Base-by-base conservation (phyloP, 2,113 vertebrate species). In the Jaculus jaculus region DNA sequence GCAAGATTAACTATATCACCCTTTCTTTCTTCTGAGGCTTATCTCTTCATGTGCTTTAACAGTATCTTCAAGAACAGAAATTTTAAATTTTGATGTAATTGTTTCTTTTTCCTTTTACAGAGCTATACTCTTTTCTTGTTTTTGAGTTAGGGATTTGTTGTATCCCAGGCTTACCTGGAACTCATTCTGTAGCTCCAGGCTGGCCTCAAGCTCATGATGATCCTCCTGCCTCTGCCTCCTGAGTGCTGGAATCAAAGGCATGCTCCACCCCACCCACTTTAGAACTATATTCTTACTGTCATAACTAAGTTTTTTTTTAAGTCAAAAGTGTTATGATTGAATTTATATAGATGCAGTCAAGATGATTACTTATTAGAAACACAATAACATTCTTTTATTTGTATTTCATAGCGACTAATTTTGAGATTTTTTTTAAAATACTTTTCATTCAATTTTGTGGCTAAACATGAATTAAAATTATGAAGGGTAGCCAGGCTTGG, bases 401-500 rank as follows among this genome's bases (percentile, higher is more conserved):
- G 47, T 28, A 71, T 89, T 16, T 89, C 47, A 12, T 51, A 51
- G 51, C 51, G 12, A 51, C 51, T 8, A 12, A 51, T 51, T 51
- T 51, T 47, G 63, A 58, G 20, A 66, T 66, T 65, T 71, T 85
- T 87, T 82, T n/a, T n/a, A n/a, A n/a, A 92, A 92, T n/a, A 58
- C 65, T 74, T 87, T 89, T 83, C 32, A 58, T 84, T 93, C 94
- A 85, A 89, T 91, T 84, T 54, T 83, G 47, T 86, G 24, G 8
- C 58, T 92, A 37, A 74, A 17, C 34, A 37, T 91, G 32, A 72
- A 42, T 91, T 93, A 84, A 81, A 92, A 83, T 90, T 87, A 77
- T 51, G 61, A 92, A 86, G 58, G 73, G 6, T 65, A 87, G 42
- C 42, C 42, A 8, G 42, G 42, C 42, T 6, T 47, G 42, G 42